Evolutionary conservation across 2,888 invertebrate species (phyloP), one percentile per base, ranked within the genome.

Genomic region (Rhodophaea formosa): DNA sequence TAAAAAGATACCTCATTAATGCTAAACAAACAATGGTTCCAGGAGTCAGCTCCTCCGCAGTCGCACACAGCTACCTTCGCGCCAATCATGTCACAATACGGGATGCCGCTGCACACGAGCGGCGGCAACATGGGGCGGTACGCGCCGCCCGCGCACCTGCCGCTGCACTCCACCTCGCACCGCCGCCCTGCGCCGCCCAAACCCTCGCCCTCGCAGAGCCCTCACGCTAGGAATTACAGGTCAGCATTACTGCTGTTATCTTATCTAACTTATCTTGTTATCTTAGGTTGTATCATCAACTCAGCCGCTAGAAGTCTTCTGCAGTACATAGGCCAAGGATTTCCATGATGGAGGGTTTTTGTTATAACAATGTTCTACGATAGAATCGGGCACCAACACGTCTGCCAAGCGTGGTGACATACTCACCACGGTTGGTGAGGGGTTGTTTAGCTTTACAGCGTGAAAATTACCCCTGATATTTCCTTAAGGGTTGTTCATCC

Each of bases 1-100:
- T n/a, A n/a, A n/a, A n/a, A 23, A 23, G 23, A 23, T n/a, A 23
- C 23, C 23, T 23, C 23, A 23, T 23, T 23, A 23, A 23, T 6
- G 39, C 39, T 3, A 39, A 39, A 39, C 39, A n/a, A n/a, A n/a
- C 23, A 39, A 39, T 39, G 39, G 12, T 51, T 51, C 17, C 51
- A 88, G 65, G 96, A 96, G 79, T 95, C 96, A 54, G 92, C 93
- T 35, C 84, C 73, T 45, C 80, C 75, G 44, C 89, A 80, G 73
- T 79, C 82, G 59, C 80, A 89, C 63, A 77, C 82, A 8, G 81
- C 89, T 14, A 83, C 89, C 1, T 91, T 90, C 53, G 86, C 89
- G 12, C 89, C 91, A 7, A 88, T 89, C 49, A 83, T 91, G 77
- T 86, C 87, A 7, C 83, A 82, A 63, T 90, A 90, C 53, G 80